Evolutionary conservation across 2,797 vertebrate genomes (phyloP), one percentile per base, ranked within the genome.

Genomic region (Tapera naevia): DNA sequence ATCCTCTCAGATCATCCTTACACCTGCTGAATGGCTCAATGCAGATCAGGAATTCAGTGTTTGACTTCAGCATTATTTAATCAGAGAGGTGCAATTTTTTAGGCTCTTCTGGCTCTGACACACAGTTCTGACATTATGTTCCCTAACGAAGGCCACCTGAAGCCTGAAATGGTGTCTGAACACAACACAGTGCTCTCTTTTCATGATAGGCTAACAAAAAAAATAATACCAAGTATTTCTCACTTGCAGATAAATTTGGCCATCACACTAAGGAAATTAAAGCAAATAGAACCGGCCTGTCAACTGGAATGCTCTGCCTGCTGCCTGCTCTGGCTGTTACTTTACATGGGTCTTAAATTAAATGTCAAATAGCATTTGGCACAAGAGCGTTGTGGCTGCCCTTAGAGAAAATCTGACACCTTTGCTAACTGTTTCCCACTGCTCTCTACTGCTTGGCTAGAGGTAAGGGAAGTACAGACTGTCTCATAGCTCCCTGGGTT

Each of bases 331-430:
- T 91, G 85, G 91, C 91, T 95, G 92, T 91, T 96, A 79, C 81
- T 93, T 86, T 90, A 91, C 80, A 56, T 89, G 69, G 83, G 39
- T 80, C 94, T 95, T 88, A 97, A 95, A 97, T 94, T 96, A 96
- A 97, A 97, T 84, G 95, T 95, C 95, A 97, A 95, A 93, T 46
- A 96, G 50, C 14, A n/a, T 85, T 96, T 97, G 97, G 96, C 96
- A 95, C 91, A 69, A 58, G 85, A 91, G 86, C 39, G 51, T 76
- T 57, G 58, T 86, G 61, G 64, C 89, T 95, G 87, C 96, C 94
- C 90, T 96, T 56, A 94, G 94, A 96, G 95, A 97, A 96, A 97
- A 96, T 95, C 67, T 92, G 95, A 97, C 96, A 97, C 93, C 93
- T 97, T 91, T 0, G 0, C 73, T 93, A 94, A 94, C 91, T 65